Evolutionary conservation across 1,140 invertebrate genomes (phyloP).

Genomic region (Lysiphlebus fabarum): DNA sequence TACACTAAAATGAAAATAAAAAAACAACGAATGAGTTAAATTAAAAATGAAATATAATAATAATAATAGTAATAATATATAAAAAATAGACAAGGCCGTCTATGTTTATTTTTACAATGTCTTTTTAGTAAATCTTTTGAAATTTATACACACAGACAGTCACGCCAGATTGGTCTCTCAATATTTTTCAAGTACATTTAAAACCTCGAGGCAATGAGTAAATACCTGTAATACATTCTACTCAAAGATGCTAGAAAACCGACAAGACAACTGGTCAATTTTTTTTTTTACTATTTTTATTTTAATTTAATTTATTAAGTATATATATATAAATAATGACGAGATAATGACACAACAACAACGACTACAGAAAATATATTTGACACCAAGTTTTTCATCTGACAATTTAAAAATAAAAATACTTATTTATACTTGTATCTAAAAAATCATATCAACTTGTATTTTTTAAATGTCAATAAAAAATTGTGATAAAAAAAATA

Average conservation of each 20-base stretch:
- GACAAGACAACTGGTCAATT: conserved; percentile 12
- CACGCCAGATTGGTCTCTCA: not conserved
- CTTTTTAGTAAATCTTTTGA: not conserved
- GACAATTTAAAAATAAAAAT: too few species aligned
- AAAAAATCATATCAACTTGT: too few species aligned
- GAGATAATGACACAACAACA: too few species aligned
- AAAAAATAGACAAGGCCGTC: conserved; percentile 10
- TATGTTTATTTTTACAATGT: conserved; percentile 13
- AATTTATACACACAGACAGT: conserved; percentile 9
- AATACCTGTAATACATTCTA: conserved; percentile 21
- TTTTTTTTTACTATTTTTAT: conserved; percentile 10
- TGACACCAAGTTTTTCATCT: too few species aligned
- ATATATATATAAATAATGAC: too few species aligned
- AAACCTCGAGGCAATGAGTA: conserved; percentile 6
- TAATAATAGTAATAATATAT: too few species aligned
- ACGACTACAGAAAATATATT: too few species aligned
- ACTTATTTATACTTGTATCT: too few species aligned
- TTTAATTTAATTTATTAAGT: not conserved
- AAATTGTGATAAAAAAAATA: too few species aligned
- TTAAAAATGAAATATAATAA: not conserved
- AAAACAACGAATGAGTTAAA: too few species aligned
- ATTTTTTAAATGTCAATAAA: too few species aligned
- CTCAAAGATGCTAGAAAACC: conserved; percentile 8
- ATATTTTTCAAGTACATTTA: not conserved
- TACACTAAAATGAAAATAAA: not conserved